Evolutionary conservation across 2,888 invertebrate genomes (phyloP).

Genomic region (Andrena marginata): DNA sequence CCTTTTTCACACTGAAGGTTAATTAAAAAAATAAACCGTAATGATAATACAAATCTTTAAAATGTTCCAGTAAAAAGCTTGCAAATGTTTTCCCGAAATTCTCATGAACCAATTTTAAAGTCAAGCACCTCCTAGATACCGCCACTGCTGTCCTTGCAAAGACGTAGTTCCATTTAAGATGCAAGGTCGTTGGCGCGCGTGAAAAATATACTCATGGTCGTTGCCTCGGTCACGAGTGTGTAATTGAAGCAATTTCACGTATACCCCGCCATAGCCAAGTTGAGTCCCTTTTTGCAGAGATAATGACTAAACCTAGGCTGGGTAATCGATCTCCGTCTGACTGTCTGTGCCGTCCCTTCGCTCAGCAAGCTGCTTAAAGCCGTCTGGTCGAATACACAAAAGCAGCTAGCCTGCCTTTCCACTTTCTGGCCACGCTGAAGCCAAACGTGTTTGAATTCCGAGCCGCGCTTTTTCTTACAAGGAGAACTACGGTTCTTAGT

Average conservation of each 20-base stretch:
- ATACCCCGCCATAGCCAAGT: conserved; percentile 33
- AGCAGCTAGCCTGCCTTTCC: conserved; percentile 47
- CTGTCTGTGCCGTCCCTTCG: conserved; percentile 66
- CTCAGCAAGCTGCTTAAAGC: conserved; percentile 62
- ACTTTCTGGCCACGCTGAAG: conserved; percentile 42
- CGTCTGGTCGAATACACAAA: conserved; percentile 63
- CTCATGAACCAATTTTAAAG: no score
- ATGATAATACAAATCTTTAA: no score
- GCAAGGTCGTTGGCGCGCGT: neutral
- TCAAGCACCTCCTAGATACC: no score
- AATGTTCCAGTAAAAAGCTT: no score
- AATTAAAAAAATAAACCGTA: no score
- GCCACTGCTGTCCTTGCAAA: no score
- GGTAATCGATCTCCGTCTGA: conserved; percentile 76
- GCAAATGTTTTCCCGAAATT: no score
- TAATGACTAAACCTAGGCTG: conserved; percentile 69
- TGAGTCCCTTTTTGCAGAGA: conserved; percentile 63
- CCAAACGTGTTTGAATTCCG: conserved; percentile 53
- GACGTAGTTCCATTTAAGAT: neutral
- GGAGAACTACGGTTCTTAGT: neutral
- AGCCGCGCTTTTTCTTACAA: conserved; percentile 16
- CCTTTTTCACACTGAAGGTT: no score
- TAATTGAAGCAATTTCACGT: conserved; percentile 73
- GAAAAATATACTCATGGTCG: conserved; percentile 36
- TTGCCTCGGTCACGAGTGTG: conserved; percentile 26